phyloP scores from a whole-genome alignment of 2,888 invertebrate genomes.

The Ectemnius lituratus region DNA sequence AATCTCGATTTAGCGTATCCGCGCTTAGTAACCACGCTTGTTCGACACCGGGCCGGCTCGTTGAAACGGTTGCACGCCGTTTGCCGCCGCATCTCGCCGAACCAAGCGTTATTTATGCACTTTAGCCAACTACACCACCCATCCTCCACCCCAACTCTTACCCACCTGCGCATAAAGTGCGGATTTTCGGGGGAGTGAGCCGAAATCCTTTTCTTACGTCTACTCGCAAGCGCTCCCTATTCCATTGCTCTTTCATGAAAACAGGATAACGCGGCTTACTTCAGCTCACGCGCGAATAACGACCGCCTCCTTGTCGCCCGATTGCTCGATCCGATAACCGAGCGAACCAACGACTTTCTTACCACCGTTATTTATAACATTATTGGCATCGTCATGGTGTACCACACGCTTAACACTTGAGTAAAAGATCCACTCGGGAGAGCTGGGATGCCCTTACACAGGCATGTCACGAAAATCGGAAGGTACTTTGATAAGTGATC shows the following conservation, averaged over 20 bases:
- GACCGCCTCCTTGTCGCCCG: not conserved
- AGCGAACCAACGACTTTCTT: too few relatives aligned
- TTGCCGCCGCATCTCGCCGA: conserved; percentile 10
- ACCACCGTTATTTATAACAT: too few relatives aligned
- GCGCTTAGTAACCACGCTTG: conserved; percentile 51
- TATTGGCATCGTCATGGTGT: too few relatives aligned
- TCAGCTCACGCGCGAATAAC: conserved; percentile 5
- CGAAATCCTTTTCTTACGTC: conserved; percentile 34
- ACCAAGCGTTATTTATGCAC: conserved; percentile 58
- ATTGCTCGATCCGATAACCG: too few relatives aligned
- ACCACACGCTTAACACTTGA: too few relatives aligned
- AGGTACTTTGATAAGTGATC: not conserved
- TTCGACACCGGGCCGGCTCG: conserved; percentile 49
- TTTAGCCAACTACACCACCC: conserved; percentile 50
- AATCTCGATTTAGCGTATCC: conserved; percentile 41
- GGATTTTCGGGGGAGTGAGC: conserved; percentile 43
- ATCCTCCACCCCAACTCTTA: conserved; percentile 10
- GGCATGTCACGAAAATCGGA: too few relatives aligned
- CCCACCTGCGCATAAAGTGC: conserved; percentile 27
- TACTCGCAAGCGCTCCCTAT: conserved; percentile 5
- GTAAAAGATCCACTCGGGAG: too few relatives aligned
- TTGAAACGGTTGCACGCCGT: conserved; percentile 36
- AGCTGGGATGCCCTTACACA: too few relatives aligned
- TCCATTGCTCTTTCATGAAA: not conserved
- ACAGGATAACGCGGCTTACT: not conserved